Conservation (phyloP, 1,140 invertebrate genomes). For the Drosophila kepulauana region DNA sequence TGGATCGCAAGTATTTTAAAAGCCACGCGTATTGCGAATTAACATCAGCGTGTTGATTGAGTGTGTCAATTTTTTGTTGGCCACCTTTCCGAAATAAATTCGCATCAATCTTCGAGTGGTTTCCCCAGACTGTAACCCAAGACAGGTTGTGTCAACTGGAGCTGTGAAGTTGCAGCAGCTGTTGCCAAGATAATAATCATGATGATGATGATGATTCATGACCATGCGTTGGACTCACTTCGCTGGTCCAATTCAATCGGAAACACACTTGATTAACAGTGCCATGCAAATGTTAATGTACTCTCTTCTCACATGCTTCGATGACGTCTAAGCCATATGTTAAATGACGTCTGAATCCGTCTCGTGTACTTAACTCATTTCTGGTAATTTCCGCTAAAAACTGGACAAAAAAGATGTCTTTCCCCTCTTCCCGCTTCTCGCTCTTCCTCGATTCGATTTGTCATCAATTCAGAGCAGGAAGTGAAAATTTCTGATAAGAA, state of each 20-base stretch:
- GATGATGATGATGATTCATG: constrained; percentile 53
- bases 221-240: constrained; percentile 18
- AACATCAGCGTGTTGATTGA: constrained; percentile 69
- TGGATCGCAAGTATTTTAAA: constrained; percentile 61
- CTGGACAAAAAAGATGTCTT: neutral
- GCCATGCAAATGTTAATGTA: constrained; percentile 55
- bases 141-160: constrained; percentile 11
- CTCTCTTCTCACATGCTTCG: constrained; percentile 1
- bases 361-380: constrained; percentile 8
- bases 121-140: constrained; percentile 12
- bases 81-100: neutral
- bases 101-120: neutral
- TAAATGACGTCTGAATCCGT: constrained; percentile 28
- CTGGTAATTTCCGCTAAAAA: constrained; percentile 36
- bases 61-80: constrained; percentile 51
- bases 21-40: constrained; percentile 76
- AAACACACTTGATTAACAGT: constrained; percentile 64
- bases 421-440: no score
- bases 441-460: neutral
- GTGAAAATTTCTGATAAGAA: constrained; percentile 22
- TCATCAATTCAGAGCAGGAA: constrained; percentile 28
- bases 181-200: constrained; percentile 37
- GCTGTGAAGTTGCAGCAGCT: constrained; percentile 5
- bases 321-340: constrained; percentile 32
- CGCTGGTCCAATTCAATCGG: neutral